phyloP scores from a whole-genome alignment of 2,113 vertebrate species.

The Marmota monax region DNA sequence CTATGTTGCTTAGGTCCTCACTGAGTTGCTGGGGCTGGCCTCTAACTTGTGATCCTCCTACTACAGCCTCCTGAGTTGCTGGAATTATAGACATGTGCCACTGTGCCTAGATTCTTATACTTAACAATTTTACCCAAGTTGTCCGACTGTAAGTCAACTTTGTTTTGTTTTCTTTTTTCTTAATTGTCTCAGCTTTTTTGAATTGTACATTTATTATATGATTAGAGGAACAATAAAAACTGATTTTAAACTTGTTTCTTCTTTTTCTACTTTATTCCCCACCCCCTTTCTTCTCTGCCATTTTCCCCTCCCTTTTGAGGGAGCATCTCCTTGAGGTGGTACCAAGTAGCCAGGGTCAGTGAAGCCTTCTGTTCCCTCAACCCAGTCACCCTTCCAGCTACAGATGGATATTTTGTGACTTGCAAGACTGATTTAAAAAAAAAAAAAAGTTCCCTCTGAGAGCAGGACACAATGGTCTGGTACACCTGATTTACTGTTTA shows the following conservation, averaged over 20 bases:
- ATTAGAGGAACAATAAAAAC: conserved; percentile 36
- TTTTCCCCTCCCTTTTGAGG: neutral
- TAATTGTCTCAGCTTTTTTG: neutral
- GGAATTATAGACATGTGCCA: too few species aligned
- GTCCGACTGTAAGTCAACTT: neutral
- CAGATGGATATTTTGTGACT: neutral
- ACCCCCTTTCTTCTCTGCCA: neutral
- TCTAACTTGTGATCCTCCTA: too few species aligned
- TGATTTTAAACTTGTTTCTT: neutral
- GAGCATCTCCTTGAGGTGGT: neutral
- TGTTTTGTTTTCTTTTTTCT: conserved; percentile 17
- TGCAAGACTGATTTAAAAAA: neutral
- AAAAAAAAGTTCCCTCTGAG: neutral
- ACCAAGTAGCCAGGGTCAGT: neutral
- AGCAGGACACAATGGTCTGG: neutral
- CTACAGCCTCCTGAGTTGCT: too few species aligned
- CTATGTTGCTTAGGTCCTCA: too few species aligned
- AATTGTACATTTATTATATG: neutral
- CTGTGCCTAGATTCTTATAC: neutral
- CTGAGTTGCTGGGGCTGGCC: too few species aligned
- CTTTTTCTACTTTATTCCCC: neutral
- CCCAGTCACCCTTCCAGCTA: neutral
- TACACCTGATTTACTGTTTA: neutral
- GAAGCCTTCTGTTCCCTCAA: neutral
- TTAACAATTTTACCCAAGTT: neutral